Percentiles rank a stretch among this genome's conserved stretches.
phyloP scores from a whole-genome alignment of 2,113 vertebrate species.

The Podocnemis expansa region DNA sequence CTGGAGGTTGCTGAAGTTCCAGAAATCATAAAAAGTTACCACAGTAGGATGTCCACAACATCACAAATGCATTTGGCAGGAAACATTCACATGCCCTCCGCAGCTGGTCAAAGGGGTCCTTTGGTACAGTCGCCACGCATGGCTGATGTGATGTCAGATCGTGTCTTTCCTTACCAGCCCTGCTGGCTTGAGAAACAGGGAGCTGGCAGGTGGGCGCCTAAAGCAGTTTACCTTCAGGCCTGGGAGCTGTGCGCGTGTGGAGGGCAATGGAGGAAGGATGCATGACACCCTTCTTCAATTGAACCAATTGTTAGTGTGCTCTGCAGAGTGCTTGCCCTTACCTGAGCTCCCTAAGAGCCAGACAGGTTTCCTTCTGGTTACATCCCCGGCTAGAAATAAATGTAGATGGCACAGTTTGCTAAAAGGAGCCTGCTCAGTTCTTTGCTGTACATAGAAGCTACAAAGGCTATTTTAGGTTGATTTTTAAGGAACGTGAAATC shows the following conservation, averaged over 20 bases:
- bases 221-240: neutral
- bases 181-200: neutral
- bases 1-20: neutral
- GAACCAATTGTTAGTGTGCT: neutral
- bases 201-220: neutral
- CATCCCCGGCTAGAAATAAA: neutral
- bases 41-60: rapidly evolving
- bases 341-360: neutral
- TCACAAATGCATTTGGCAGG: neutral
- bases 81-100: rapidly evolving
- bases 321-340: neutral
- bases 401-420: neutral
- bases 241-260: neutral
- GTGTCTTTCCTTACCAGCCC: neutral
- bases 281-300: neutral
- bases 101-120: neutral
- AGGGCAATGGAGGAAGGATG: neutral
- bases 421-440: neutral
- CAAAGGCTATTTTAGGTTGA: neutral
- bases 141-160: neutral
- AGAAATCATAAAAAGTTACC: neutral
- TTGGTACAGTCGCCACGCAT: neutral
- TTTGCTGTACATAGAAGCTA: neutral
- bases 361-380: neutral
- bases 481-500: neutral